Conservation (phyloP, 2,888 invertebrate genomes). For the Aporophyla lueneburgensis region DNA sequence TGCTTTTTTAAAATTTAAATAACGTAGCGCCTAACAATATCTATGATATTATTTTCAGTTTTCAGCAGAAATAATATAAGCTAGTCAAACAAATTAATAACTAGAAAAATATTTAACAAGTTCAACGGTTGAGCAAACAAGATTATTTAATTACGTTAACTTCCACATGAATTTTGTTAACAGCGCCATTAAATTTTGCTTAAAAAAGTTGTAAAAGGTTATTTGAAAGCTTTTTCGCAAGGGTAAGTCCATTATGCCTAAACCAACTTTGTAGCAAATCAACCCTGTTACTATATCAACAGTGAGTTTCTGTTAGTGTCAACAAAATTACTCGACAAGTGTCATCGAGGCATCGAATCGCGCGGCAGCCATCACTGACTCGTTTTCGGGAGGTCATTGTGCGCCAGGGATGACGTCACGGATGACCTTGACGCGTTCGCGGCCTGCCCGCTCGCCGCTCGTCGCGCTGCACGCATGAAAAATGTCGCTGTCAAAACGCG, state of each 20-base stretch:
- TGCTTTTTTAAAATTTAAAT: background rate
- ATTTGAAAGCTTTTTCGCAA: slow-evolving; percentile 33
- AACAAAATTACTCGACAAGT: slow-evolving; percentile 77
- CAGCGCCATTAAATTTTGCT: slow-evolving; percentile 19
- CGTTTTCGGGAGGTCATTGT: slow-evolving; percentile 87
- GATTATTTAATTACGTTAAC: slow-evolving; percentile 43
- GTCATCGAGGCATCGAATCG: slow-evolving; percentile 74
- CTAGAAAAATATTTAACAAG: slow-evolving; percentile 49
- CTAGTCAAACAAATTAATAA: slow-evolving; percentile 37
- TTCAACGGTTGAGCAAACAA: slow-evolving; percentile 47
- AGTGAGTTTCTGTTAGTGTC: slow-evolving; percentile 69
- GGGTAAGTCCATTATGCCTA: slow-evolving; percentile 63
- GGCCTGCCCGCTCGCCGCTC: slow-evolving; percentile 67
- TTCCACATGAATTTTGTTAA: slow-evolving; percentile 26
- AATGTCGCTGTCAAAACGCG: slow-evolving; percentile 76
- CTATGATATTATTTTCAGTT: slow-evolving; percentile 23
- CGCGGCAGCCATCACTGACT: slow-evolving; percentile 75
- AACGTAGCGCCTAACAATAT: background rate
- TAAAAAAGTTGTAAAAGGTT: slow-evolving; percentile 30
- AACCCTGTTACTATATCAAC: slow-evolving; percentile 65
- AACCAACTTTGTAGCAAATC: slow-evolving; percentile 66
- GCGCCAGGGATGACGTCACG: slow-evolving; percentile 86
- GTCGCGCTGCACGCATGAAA: slow-evolving; percentile 79
- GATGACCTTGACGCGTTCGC: slow-evolving; percentile 89
- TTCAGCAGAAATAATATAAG: slow-evolving; percentile 26